These are phyloP conservation scores for Megatriorchis doriae DNA, from an alignment of 2,113 vertebrate genomes.

Conservation along the genomic window DNA sequence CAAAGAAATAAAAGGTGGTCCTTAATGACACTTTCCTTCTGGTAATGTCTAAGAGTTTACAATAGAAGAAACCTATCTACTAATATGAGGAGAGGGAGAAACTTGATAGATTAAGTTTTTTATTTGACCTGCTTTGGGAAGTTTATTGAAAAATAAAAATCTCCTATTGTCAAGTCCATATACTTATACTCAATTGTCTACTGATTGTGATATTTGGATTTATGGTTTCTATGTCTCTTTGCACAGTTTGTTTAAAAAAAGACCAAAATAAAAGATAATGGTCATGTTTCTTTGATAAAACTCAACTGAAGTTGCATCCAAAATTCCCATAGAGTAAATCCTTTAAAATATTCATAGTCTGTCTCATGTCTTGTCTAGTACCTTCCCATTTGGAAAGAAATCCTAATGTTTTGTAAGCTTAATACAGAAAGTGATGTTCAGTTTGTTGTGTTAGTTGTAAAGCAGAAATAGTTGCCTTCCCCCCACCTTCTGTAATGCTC, in stretches of 20 bases:
- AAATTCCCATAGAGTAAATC: neutral
- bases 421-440: neutral
- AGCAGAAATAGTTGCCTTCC: neutral
- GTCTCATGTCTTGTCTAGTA: neutral
- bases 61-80: neutral
- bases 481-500: neutral
- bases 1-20: neutral
- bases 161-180: neutral
- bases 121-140: neutral
- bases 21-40: neutral
- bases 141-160: neutral
- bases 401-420: neutral
- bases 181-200: neutral
- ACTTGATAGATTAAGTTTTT: neutral
- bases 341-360: neutral
- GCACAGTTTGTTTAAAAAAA: neutral
- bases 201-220: neutral
- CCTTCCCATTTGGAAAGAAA: neutral
- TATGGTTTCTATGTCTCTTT: neutral
- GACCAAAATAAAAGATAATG: neutral
- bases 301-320: neutral
- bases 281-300: neutral
- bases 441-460: neutral
- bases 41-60: neutral
- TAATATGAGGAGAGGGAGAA: neutral